phyloP scores from a whole-genome alignment of 1,140 invertebrate genomes.

The Eupeodes corollae region DNA sequence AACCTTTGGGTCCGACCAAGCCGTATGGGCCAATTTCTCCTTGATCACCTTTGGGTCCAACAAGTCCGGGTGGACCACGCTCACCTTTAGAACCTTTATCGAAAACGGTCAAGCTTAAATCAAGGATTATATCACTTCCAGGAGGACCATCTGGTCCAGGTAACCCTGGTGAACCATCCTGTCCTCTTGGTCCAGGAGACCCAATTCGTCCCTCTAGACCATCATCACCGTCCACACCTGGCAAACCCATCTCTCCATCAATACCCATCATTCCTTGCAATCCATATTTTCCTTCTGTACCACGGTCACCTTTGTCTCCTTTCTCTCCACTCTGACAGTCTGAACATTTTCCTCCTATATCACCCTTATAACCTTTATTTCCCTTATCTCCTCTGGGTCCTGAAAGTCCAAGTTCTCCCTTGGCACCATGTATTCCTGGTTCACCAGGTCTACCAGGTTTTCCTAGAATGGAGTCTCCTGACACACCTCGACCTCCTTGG shows the following conservation, averaged over 20 bases:
- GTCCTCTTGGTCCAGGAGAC: conserved; percentile 34
- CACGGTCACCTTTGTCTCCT: conserved; percentile 66
- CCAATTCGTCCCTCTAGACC: conserved; percentile 47
- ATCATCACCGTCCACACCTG: conserved; percentile 44
- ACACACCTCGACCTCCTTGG: conserved; percentile 55
- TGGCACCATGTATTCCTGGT: conserved; percentile 29
- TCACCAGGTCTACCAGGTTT: conserved; percentile 59
- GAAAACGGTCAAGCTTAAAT: conserved; percentile 39
- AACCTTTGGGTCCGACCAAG: conserved; percentile 30
- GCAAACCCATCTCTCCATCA: conserved; percentile 51
- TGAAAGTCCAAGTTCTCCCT: conserved; percentile 49
- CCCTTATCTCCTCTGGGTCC: conserved; percentile 51
- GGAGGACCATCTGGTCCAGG: conserved; percentile 47
- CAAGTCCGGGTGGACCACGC: conserved; percentile 38
- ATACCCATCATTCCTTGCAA: conserved; percentile 53
- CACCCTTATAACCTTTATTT: conserved; percentile 51
- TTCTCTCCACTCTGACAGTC: conserved; percentile 58
- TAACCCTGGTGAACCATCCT: conserved; percentile 40
- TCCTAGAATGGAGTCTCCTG: conserved; percentile 54
- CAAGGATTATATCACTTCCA: conserved; percentile 47
- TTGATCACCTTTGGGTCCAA: conserved; percentile 41
- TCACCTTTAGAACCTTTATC: conserved; percentile 47
- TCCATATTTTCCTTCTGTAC: conserved; percentile 58
- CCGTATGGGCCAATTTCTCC: conserved; percentile 32
- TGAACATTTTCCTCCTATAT: conserved; percentile 64